Base-by-base conservation (phyloP, 2,888 invertebrate species). In the Cylloceria caligata region DNA sequence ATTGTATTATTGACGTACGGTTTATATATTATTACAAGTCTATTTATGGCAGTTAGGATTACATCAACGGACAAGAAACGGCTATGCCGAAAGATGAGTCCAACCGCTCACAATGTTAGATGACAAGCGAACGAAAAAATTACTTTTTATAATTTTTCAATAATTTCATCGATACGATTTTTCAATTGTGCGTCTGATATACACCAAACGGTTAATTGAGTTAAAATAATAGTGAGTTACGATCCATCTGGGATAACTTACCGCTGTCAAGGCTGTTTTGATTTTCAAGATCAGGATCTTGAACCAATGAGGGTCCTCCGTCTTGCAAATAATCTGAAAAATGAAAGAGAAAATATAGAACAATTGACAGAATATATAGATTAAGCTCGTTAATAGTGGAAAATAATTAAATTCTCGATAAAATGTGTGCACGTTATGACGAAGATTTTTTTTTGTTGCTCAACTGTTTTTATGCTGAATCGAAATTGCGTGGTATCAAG, bases 241-340 rank as follows among this genome's bases (percentile, higher is more conserved):
- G 1, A 30, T n/a, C 24, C n/a, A 55, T 67, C 5, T 49, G 45
- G 4, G 6, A 19, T 3, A 11, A 86, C 91, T 91, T 78, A 91
- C 91, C 91, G 75, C 91, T 91, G 78, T 91, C 91, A 81, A 90
- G 89, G 55, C 91, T 91, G 68, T 91, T 90, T 67, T 91, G 90
- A 85, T 91, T 91, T 34, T 91, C 91, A 80, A 90, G 55, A 47
- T 91, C 91, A 2, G 90, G 87, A 19, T 86, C 89, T 64, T 88
- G 89, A 0, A 83, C 68, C 4, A 90, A 87, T 16, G 88, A 86
- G 3, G 86, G 80, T 27, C 86, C 85, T 39, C 85, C 87, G 39
- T 89, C 88, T 77, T 80, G 88, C 11, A 88, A 49, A 60, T 87
- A 91, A 82, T 89, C 91, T 91, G 88, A 36, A 86, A 89, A 85